Conservation (phyloP, 1,140 invertebrate species). For the Akabosia matsudoensis region DNA sequence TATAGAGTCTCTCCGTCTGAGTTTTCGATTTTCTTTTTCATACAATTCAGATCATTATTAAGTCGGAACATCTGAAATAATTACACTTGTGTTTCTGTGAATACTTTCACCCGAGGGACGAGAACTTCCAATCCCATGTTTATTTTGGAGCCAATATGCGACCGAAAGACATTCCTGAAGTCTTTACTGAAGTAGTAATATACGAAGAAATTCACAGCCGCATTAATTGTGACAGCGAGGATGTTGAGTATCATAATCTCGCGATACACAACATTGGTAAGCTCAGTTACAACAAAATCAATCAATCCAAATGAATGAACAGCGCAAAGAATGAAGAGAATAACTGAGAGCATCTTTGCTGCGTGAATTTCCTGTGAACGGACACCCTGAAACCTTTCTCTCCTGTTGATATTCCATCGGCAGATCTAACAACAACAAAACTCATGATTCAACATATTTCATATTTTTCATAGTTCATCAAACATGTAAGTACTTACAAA, state of each 20-base stretch:
- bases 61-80: too few relatives aligned
- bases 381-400: background rate
- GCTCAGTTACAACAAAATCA: background rate
- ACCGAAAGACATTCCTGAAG: background rate
- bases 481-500: background rate
- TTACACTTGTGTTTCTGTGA: too few relatives aligned
- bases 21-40: too few relatives aligned
- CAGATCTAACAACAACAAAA: background rate
- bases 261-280: background rate
- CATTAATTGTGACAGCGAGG: background rate
- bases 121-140: too few relatives aligned
- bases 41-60: too few relatives aligned
- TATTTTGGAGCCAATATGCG: background rate
- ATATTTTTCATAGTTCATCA: background rate
- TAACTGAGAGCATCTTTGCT: background rate
- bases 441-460: background rate
- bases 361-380: background rate
- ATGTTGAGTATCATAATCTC: background rate
- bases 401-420: background rate
- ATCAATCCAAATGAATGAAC: background rate
- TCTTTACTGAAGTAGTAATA: background rate
- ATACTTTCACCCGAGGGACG: too few relatives aligned
- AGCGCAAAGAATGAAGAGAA: background rate
- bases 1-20: too few relatives aligned
- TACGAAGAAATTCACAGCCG: background rate